phyloP scores from a whole-genome alignment of 1,140 invertebrate genomes.

The Condylostylus longicornis region DNA sequence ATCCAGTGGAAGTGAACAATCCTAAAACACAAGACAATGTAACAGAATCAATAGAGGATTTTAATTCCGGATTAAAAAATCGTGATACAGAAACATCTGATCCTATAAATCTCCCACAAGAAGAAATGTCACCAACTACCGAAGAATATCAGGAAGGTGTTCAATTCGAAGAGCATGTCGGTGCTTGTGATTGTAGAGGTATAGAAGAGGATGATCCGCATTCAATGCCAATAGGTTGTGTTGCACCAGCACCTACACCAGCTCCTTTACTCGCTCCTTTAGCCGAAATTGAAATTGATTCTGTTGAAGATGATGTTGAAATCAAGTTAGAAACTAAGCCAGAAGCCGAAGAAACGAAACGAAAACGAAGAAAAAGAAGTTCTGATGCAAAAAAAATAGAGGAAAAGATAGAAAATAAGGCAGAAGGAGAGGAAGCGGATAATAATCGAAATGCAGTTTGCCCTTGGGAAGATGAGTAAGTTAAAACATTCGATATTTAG shows the following conservation, averaged over 20 bases:
- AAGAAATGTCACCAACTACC: constrained; percentile 25
- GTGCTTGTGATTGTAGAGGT: constrained; percentile 13
- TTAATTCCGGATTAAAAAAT: neutral
- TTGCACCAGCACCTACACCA: constrained; percentile 22
- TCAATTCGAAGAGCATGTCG: constrained; percentile 19
- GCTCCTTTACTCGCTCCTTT: constrained; percentile 38
- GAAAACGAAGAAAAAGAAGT: constrained; percentile 26
- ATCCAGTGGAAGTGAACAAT: too few relatives aligned
- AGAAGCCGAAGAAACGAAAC: constrained; percentile 18
- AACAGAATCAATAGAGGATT: neutral
- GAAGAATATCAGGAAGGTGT: constrained; percentile 27
- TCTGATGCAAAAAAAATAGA: constrained; percentile 22
- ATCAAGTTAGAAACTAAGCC: constrained; percentile 1
- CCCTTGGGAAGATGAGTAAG: constrained; percentile 82
- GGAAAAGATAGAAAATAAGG: constrained; percentile 15
- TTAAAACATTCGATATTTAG: constrained; percentile 22
- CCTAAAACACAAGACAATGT: constrained; percentile 2
- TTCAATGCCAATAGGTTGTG: constrained; percentile 16
- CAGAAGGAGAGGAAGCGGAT: constrained; percentile 17
- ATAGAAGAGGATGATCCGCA: constrained; percentile 15
- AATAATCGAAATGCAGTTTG: constrained; percentile 61
- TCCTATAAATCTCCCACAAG: constrained; percentile 8
- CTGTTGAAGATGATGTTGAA: constrained; percentile 42
- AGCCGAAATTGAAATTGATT: constrained; percentile 46
- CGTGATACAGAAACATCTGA: too few relatives aligned